A percentile compares a stretch with the other conserved stretches of the same genome.
These are phyloP conservation scores for Sula dactylatra DNA, from an alignment of 2,113 vertebrate species.

Conservation along the genomic window DNA sequence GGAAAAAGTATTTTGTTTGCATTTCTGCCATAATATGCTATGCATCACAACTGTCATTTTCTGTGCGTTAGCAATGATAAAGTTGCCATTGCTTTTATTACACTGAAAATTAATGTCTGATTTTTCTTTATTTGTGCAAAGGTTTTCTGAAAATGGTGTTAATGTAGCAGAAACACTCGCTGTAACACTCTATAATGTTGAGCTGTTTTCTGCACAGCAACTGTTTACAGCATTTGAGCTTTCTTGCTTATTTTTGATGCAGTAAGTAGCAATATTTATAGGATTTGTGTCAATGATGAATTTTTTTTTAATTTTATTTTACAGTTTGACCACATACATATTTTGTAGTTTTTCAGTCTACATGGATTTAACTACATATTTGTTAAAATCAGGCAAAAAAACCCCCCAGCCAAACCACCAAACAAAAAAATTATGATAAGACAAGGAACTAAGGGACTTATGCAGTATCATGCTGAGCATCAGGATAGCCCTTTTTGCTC, in stretches of 20 bases:
- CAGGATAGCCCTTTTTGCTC: background rate
- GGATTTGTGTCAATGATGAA: background rate
- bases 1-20: background rate
- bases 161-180: background rate
- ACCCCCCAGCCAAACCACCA: too few species aligned
- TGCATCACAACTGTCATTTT: background rate
- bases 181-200: background rate
- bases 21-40: background rate
- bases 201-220: background rate
- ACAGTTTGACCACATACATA: background rate
- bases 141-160: background rate
- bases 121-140: constrained; percentile 11
- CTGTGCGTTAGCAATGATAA: background rate
- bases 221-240: background rate
- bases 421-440: background rate
- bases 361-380: background rate
- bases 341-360: background rate
- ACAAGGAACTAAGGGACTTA: background rate
- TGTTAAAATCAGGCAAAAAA: background rate
- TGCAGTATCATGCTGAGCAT: background rate
- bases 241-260: background rate
- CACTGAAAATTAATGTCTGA: background rate
- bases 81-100: constrained; percentile 14
- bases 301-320: background rate
- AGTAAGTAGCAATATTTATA: background rate